Percentiles rank a stretch among this genome's conserved stretches.
These are phyloP conservation scores for Ichneumoninae sp. DNA, from an alignment of 2,888 invertebrate species.

Conservation along the genomic window DNA sequence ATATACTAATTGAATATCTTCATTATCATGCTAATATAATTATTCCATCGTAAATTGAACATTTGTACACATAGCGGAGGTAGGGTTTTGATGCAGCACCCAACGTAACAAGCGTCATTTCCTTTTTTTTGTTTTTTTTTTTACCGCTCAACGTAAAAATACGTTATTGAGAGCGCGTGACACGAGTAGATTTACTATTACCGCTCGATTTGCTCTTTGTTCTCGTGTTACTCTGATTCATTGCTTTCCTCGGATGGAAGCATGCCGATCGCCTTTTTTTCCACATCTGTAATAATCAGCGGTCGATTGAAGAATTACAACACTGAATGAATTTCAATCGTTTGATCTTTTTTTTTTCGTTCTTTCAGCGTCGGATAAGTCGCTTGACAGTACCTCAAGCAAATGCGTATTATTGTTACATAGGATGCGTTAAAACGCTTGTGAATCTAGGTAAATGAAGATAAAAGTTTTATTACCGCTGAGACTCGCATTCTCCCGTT, in stretches of 20 bases:
- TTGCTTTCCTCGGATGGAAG: slow-evolving; percentile 72
- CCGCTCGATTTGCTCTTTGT: slow-evolving; percentile 68
- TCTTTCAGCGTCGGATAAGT: background rate
- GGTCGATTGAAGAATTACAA: background rate
- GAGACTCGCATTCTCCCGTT: slow-evolving; percentile 59
- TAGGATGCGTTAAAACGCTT: background rate
- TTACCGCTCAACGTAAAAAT: slow-evolving; percentile 11
- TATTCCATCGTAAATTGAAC: slow-evolving; percentile 69
- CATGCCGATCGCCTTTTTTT: slow-evolving; percentile 73
- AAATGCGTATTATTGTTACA: background rate
- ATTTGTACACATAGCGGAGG: slow-evolving; percentile 82
- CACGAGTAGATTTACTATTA: slow-evolving; percentile 15
- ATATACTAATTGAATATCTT: slow-evolving; percentile 54
- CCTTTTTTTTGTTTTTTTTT: slow-evolving; percentile 51
- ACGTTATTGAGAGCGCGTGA: slow-evolving; percentile 61
- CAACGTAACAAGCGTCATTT: slow-evolving; percentile 76
- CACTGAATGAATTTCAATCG: background rate
- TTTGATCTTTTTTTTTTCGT: background rate
- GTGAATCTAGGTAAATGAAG: background rate
- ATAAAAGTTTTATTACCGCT: slow-evolving; percentile 44
- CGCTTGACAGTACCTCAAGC: background rate
- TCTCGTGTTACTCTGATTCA: slow-evolving; percentile 71
- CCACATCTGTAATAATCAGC: slow-evolving; percentile 78
- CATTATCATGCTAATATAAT: slow-evolving; percentile 67
- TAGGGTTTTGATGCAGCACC: slow-evolving; percentile 80